Base-by-base conservation (phyloP, 2,888 invertebrate genomes). In the Lasioglossum malachurum region DNA sequence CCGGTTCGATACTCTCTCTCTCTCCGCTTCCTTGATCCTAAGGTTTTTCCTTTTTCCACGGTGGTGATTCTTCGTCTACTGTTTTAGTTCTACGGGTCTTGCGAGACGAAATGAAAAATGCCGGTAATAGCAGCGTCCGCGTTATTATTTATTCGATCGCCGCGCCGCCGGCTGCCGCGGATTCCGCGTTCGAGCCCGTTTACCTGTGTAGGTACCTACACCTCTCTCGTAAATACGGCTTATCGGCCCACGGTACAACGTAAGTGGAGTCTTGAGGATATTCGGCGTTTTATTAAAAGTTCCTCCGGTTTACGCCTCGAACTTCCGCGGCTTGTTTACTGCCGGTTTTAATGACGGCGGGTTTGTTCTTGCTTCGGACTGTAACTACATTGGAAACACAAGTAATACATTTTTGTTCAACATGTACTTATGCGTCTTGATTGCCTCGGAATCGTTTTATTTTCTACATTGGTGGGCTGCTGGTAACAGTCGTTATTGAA, bases 111-210 rank as follows among this genome's bases (percentile, higher is more conserved):
- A 19, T 19, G 73, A 44, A 46, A 46, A 27, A 73, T 19, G 27
- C 31, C 19, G 46, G 46, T 31, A 46, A 73, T 19, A 31, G 27
- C 46, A 19, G 4, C 27, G 73, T 73, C 46, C 8, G 46, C 27
- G 73, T 69, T 69, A 12, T 41, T 69, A 69, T 41, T 69, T 69
- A 69, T 69, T 35, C 69, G 69, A 69, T 69, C 38, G 12, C 16
- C 46, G 46, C 69, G 12, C 4, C 46, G 46, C 23, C 31, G 31
- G 64, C 14, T 16, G 8, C 16, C 19, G 19, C 19, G 23, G 10
- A 38, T 8, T 10, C 69, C 23, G 38, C 8, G 19, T 19, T 38
- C 8, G 38, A 19, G 23, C 35, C 38, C 3, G 35, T n/a, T 5
- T 16, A n/a, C 41, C 71, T 14, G 44, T 41, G 27, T 46, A 46